Evolutionary conservation across 2,888 invertebrate genomes (phyloP), one percentile per base, ranked within the genome.

Genomic region (Morpho achilles): DNA sequence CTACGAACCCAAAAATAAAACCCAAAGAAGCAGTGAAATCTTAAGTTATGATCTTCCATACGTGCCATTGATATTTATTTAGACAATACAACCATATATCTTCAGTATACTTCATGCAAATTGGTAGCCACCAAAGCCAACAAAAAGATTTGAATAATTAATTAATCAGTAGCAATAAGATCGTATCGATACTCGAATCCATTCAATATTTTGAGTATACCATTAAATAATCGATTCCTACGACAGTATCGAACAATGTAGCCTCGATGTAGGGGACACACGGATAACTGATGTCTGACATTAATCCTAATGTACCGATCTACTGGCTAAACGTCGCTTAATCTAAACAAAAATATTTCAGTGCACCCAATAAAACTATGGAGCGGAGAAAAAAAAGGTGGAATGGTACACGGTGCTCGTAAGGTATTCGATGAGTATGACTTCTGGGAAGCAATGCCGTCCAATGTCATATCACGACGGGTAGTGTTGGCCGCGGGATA

Each of bases 321-420:
- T 82, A 75, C 75, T 77, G 76, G 73, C 76, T 82, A 87, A 85
- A 83, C 81, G 85, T 78, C 87, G 82, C 87, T 87, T 88, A 84
- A 87, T 88, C 86, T 87, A 82, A 84, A 87, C 87, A 82, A 83
- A 87, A 88, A 89, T 88, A 89, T 87, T 88, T 87, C 82, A 87
- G 87, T 85, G 86, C 78, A 70, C 73, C 82, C 83, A 88, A 87
- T 85, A 87, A 87, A 86, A 88, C 79, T 82, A 82, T 82, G 76
- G 75, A 74, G 75, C 72, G 71, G 74, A 77, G 78, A 83, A 88
- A 87, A 43, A 87, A 87, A 84, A 71, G 71, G 72, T 75, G 76
- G 75, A 76, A 77, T 76, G 76, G 76, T 72, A 74, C 77, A 72
- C 76, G 77, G 73, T 72, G 80, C 82, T 80, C 82, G 85, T 82